Evolutionary conservation across 2,113 vertebrate species (phyloP), one percentile per base, ranked within the genome.

Genomic region (Pimephales promelas): DNA sequence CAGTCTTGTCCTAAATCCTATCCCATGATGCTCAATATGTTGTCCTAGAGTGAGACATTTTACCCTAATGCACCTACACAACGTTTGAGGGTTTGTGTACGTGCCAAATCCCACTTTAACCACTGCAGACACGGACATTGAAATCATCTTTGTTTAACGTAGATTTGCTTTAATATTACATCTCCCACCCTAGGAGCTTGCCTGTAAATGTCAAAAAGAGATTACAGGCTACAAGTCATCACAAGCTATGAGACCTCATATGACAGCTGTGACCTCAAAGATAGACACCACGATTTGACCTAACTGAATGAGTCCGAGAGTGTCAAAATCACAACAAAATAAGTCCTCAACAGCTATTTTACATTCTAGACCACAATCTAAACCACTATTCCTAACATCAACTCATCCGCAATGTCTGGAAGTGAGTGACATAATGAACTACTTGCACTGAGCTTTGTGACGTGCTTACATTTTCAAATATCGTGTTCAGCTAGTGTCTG

Each of bases 141-240:
- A 31, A 28, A 74, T 74, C 57, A 28, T 47, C 18, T 62, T 79
- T 28, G 16, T 79, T 79, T 47, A 28, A 62, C 0, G 13, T 10
- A 66, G 59, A 31, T 62, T 66, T 66, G 59, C 28, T 79, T 79
- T 34, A 79, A 66, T 64, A 79, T 64, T 79, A 45, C 77, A 66
- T 66, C 11, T 64, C 4, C 59, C 31, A 66, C 77, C 77, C 59
- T 79, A 49, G 59, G 59, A 79, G 77, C 24, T 66, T 78, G 76
- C 13, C 40, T 79, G 77, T 49, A 79, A 79, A 79, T 79, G 77
- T 79, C 59, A 79, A 79, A 79, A 66, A 49, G 77, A 66, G 59
- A 79, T 79, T 66, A 79, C 57, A 49, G 59, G 43, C 59, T 28
- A 79, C 77, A 66, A 64, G 18, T 79, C 59, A 52, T 66, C 43